Conservation (phyloP, 2,888 invertebrate species). For the Drosophila pseudotalamancana region DNA sequence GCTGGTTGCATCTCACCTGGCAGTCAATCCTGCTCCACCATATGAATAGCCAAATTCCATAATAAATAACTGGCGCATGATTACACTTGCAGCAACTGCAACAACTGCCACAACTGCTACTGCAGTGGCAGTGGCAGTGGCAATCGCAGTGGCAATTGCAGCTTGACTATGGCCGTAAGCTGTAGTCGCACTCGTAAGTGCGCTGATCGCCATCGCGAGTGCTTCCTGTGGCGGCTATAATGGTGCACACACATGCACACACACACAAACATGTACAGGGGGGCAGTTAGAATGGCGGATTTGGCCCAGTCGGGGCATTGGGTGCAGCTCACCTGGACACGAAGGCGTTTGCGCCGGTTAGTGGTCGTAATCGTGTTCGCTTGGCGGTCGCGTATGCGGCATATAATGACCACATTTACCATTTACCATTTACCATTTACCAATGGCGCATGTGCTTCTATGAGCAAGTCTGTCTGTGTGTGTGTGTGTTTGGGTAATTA, state of each 20-base stretch:
- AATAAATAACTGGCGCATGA: slow-evolving; percentile 81
- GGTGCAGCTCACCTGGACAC: slow-evolving; percentile 47
- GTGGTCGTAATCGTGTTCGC: slow-evolving; percentile 57
- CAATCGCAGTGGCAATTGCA: slow-evolving; percentile 23
- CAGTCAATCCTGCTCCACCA: slow-evolving; percentile 44
- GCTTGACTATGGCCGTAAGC: slow-evolving; percentile 65
- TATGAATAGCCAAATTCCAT: slow-evolving; percentile 75
- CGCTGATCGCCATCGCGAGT: slow-evolving; percentile 77
- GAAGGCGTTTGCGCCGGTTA: slow-evolving; percentile 59
- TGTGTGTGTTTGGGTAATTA: slow-evolving; percentile 63
- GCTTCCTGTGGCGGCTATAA: slow-evolving; percentile 69
- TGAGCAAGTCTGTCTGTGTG: slow-evolving; percentile 2
- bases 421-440: slow-evolving; percentile 65
- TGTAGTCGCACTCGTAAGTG: slow-evolving; percentile 65
- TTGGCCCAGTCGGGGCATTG: slow-evolving; percentile 50
- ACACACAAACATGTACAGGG: neutral
- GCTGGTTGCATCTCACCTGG: neutral
- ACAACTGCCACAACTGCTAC: slow-evolving; percentile 51
- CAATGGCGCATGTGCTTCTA: slow-evolving; percentile 60
- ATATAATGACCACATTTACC: slow-evolving; percentile 73
- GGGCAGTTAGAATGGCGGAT: slow-evolving; percentile 53
- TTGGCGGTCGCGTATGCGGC: slow-evolving; percentile 56
- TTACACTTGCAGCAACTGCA: slow-evolving; percentile 41
- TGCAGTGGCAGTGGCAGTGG: slow-evolving; percentile 58
- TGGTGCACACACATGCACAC: slow-evolving; percentile 8